phyloP scores from a whole-genome alignment of 2,113 vertebrate species.

The Saguinus midas region DNA sequence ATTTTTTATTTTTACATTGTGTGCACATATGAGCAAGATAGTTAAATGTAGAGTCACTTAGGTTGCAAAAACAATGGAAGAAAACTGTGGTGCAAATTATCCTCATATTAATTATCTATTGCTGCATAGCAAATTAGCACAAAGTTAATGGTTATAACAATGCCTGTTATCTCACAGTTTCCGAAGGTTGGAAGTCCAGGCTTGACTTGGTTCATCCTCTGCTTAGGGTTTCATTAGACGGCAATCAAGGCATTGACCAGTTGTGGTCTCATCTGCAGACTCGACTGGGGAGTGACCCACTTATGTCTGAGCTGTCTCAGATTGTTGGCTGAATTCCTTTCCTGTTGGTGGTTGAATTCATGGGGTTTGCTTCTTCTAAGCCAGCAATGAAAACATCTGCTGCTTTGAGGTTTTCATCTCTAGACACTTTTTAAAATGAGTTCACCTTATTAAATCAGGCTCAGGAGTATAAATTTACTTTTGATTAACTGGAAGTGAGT shows the following conservation, averaged over 20 bases:
- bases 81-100: background rate
- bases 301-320: background rate
- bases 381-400: too few species aligned
- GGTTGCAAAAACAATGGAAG: background rate
- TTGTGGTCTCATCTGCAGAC: background rate
- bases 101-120: background rate
- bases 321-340: background rate
- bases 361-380: background rate
- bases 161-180: background rate
- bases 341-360: background rate
- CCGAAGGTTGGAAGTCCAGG: fast-evolving
- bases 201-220: background rate
- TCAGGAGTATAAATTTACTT: background rate
- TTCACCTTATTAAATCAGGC: background rate
- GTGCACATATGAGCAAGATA: background rate
- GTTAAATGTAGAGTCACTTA: background rate
- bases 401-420: background rate
- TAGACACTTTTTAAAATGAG: background rate
- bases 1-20: background rate
- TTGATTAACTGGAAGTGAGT: background rate
- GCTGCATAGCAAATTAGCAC: background rate
- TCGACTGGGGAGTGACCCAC: background rate
- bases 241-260: fast-evolving
- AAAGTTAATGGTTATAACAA: background rate
- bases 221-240: background rate